Evolutionary conservation across 1,140 invertebrate species (phyloP).

Genomic region (Polypedilum pembai): DNA sequence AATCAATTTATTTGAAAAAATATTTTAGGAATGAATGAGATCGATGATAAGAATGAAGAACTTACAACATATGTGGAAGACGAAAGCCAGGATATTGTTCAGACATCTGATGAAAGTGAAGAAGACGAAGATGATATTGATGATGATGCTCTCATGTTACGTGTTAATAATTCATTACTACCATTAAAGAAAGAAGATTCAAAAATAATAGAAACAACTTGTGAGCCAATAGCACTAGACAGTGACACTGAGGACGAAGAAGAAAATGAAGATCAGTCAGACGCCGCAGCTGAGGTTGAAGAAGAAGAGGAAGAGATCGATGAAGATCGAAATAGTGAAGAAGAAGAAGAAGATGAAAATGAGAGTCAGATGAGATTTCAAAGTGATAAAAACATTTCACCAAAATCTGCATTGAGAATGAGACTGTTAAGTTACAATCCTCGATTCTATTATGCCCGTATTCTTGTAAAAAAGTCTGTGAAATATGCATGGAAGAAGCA

Average conservation of each 20-base stretch:
- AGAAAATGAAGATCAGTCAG: not conserved
- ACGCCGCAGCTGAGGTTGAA: not conserved
- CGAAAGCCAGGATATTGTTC: not conserved
- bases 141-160: not conserved
- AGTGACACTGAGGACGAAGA: not conserved
- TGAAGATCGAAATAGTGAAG: not conserved
- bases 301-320: not conserved
- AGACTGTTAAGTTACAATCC: not conserved
- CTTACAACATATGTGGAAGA: not conserved
- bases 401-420: not conserved
- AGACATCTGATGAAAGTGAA: not conserved
- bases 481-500: not conserved
- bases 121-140: not conserved
- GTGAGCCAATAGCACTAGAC: slow-evolving; percentile 10
- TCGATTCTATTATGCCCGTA: not conserved
- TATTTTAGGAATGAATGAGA: not conserved
- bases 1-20: not conserved
- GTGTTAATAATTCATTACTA: not conserved
- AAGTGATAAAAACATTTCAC: not conserved
- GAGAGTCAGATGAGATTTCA: not conserved
- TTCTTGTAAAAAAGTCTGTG: not conserved
- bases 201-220: not conserved
- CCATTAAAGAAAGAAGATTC: not conserved
- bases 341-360: not conserved
- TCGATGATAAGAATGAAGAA: not conserved